Conservation (phyloP, 1,140 invertebrate genomes). For the Lucilia sericata region DNA sequence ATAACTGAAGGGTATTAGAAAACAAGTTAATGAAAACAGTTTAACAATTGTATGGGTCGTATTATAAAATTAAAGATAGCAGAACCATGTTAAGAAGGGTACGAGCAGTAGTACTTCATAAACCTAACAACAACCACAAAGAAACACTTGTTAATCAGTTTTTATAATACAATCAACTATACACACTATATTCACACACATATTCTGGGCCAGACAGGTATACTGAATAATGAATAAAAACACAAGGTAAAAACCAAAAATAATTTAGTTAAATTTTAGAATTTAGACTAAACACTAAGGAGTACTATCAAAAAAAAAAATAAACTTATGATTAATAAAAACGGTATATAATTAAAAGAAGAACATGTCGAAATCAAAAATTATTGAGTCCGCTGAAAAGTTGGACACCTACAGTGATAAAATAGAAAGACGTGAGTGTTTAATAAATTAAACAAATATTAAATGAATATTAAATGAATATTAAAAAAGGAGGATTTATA, state of each 20-base stretch:
- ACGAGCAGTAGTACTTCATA: neutral
- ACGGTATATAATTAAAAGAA: neutral
- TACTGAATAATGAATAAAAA: slow-evolving; percentile 2
- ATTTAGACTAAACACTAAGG: neutral
- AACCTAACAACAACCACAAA: neutral
- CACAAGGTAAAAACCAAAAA: neutral
- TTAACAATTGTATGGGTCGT: no score
- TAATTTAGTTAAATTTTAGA: slow-evolving; percentile 12
- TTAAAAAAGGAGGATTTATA: neutral
- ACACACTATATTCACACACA: neutral
- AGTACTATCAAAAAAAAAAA: neutral
- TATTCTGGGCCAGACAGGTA: neutral
- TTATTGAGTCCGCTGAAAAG: neutral
- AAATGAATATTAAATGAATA: neutral
- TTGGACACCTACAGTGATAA: neutral
- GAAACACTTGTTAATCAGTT: neutral
- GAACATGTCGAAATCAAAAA: neutral
- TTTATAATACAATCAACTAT: neutral
- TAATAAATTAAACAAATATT: neutral
- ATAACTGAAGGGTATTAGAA: no score
- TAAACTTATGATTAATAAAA: neutral
- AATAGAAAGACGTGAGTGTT: slow-evolving; percentile 9
- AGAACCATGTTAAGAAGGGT: no score
- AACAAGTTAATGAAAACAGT: no score
- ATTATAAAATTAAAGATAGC: no score